Percentiles rank a stretch among this genome's conserved stretches.
These are phyloP conservation scores for Seriola rivoliana DNA, from an alignment of 2,113 vertebrate species.

Conservation along the genomic window DNA sequence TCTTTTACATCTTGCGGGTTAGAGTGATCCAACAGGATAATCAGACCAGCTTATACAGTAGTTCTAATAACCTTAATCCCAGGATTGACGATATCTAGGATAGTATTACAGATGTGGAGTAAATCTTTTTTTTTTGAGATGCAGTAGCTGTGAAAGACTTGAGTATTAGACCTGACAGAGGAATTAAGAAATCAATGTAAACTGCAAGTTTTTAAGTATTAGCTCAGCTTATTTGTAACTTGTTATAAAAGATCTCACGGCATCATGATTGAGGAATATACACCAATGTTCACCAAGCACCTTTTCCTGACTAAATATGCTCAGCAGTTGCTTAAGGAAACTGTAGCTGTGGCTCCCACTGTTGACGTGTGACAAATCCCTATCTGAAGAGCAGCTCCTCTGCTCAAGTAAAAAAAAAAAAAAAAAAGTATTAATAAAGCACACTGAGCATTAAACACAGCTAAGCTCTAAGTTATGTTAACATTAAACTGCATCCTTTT, in stretches of 20 bases:
- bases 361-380: constrained; percentile 65
- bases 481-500: constrained; percentile 13
- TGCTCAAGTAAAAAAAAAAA: constrained; percentile 11
- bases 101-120: constrained; percentile 75
- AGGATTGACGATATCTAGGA: constrained; percentile 74
- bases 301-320: constrained; percentile 32
- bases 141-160: constrained; percentile 45
- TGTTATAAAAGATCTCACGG: constrained; percentile 3
- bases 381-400: constrained; percentile 50
- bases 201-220: constrained; percentile 13
- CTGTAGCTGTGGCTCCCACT: constrained; percentile 20
- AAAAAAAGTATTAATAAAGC: constrained; percentile 44
- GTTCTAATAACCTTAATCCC: constrained; percentile 85
- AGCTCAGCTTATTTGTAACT: constrained; percentile 38
- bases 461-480: constrained; percentile 44
- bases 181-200: constrained; percentile 56
- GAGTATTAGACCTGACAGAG: constrained; percentile 25
- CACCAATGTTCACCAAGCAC: constrained; percentile 15
- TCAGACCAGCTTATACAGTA: constrained; percentile 74
- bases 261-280: constrained; percentile 7
- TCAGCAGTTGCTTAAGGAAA: constrained; percentile 53
- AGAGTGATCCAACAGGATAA: constrained; percentile 79
- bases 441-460: constrained; percentile 46
- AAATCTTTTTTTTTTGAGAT: constrained; percentile 57
- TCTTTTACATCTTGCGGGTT: constrained; percentile 75